phyloP scores from a whole-genome alignment of 2,113 vertebrate genomes.

The Gadus macrocephalus region DNA sequence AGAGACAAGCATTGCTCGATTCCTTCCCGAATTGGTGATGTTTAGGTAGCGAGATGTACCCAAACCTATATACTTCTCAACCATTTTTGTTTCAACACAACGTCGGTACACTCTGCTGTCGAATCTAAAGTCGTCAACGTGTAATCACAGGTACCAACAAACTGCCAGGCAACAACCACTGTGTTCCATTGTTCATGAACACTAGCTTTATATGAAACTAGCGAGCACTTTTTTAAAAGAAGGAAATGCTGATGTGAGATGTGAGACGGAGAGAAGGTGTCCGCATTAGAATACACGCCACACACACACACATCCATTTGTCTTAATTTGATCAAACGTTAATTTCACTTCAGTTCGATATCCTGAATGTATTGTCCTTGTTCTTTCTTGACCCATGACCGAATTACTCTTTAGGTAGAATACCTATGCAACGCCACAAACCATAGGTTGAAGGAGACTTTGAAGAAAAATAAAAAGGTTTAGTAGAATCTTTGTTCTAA shows the following conservation, averaged over 20 bases:
- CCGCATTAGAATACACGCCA: neutral
- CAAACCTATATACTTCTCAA: too few relatives aligned
- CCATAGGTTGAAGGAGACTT: conserved; percentile 12
- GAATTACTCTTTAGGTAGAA: conserved; percentile 44
- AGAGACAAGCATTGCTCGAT: too few relatives aligned
- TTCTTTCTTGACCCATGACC: too few relatives aligned
- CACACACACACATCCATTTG: too few relatives aligned
- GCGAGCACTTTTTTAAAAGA: conserved; percentile 10
- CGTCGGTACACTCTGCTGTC: too few relatives aligned
- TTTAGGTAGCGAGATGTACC: too few relatives aligned
- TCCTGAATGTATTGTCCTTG: conserved; percentile 38
- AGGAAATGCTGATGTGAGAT: conserved; percentile 5
- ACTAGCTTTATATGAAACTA: conserved; percentile 32
- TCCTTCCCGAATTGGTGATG: too few relatives aligned
- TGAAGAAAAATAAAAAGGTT: conserved; percentile 5
- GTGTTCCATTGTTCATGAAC: conserved; percentile 7
- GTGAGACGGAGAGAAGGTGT: conserved; percentile 8
- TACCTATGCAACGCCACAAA: conserved; percentile 57
- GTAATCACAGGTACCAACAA: neutral
- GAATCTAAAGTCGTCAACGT: too few relatives aligned
- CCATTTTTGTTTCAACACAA: too few relatives aligned
- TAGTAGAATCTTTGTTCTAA: conserved; percentile 51
- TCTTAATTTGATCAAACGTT: too few relatives aligned
- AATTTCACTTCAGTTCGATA: conserved; percentile 7
- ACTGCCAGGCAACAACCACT: conserved; percentile 4